A percentile compares a stretch with the other conserved stretches of the same genome.
phyloP scores from a whole-genome alignment of 1,140 invertebrate genomes.

The Lamellibrachia luymesi region DNA sequence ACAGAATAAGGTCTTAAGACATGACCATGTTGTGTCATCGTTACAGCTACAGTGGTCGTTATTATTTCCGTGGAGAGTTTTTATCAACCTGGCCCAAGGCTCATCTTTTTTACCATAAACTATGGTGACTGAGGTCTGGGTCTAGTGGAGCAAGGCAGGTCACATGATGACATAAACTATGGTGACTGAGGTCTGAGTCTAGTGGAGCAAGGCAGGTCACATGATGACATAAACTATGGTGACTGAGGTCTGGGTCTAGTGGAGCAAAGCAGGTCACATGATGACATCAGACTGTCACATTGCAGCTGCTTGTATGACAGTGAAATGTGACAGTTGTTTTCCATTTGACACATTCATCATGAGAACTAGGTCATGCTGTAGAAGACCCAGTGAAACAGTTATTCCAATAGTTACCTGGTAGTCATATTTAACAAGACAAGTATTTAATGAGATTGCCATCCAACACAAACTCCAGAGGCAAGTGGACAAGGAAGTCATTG shows the following conservation, averaged over 20 bases:
- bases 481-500: too few species aligned
- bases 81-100: too few species aligned
- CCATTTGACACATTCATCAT: neutral
- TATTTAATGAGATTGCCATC: too few species aligned
- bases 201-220: too few species aligned
- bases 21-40: too few species aligned
- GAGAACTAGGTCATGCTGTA: neutral
- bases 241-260: neutral
- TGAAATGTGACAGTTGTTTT: neutral
- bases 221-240: neutral
- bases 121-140: neutral
- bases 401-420: neutral
- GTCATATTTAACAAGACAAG: too few species aligned
- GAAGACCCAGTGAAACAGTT: neutral
- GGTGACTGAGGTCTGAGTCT: too few species aligned
- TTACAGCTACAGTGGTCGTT: too few species aligned
- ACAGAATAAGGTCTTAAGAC: neutral
- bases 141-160: too few species aligned
- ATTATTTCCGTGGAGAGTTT: too few species aligned
- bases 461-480: too few species aligned
- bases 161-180: neutral
- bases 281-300: neutral
- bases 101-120: neutral
- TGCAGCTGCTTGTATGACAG: neutral
- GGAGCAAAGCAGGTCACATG: neutral